Evolutionary conservation across 2,888 invertebrate species (phyloP).

Genomic region (Drosophila seclusa): DNA sequence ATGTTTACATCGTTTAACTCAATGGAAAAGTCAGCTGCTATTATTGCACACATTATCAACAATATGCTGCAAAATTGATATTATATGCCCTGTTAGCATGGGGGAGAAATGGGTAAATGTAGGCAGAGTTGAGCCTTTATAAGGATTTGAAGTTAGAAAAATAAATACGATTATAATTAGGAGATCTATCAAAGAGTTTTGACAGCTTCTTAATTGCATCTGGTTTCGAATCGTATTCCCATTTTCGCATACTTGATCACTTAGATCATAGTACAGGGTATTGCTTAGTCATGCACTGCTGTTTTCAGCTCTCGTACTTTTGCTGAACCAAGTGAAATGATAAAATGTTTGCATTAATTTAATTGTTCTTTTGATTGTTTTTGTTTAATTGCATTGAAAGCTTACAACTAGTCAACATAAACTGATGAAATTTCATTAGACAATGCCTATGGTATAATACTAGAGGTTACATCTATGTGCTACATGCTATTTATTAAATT

Average conservation of each 20-base stretch:
- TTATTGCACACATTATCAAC: not conserved
- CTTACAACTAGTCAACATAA: conserved; percentile 78
- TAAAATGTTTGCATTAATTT: conserved; percentile 18
- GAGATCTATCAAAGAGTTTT: not conserved
- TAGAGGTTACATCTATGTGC: conserved; percentile 50
- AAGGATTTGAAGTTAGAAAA: too few relatives aligned
- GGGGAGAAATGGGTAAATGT: not conserved
- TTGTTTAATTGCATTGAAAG: conserved; percentile 67
- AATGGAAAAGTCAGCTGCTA: conserved; percentile 6
- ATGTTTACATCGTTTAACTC: conserved; percentile 55
- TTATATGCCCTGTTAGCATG: not conserved
- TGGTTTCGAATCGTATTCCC: not conserved
- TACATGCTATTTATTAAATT: conserved; percentile 58
- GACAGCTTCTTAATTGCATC: not conserved
- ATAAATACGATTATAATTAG: not conserved
- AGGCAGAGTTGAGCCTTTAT: not conserved
- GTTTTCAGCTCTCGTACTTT: not conserved
- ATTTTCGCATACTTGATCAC: not conserved
- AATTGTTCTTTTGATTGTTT: conserved; percentile 24
- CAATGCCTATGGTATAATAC: conserved; percentile 70
- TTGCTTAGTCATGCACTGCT: not conserved
- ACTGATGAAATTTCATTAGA: conserved; percentile 59
- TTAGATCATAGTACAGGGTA: not conserved
- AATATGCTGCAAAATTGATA: not conserved
- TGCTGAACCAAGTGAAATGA: not conserved